Conservation (phyloP, 37 sponge, comb jelly and placozoan genomes). For the Axinella damicornis region DNA sequence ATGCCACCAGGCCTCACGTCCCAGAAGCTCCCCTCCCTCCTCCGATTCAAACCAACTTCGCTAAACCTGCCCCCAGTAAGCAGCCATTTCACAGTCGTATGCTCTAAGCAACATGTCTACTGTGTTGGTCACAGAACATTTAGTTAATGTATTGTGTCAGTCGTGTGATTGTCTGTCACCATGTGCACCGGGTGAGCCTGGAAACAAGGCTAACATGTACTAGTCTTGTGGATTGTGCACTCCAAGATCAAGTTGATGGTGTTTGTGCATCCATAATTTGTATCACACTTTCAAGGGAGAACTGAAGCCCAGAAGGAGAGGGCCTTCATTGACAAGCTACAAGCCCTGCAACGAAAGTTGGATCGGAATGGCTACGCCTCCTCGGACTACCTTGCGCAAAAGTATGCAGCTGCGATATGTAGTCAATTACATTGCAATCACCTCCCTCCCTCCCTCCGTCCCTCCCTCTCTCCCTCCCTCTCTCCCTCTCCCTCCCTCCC, state of each 20-base stretch:
- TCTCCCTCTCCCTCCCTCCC: neutral
- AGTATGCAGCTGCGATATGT: neutral
- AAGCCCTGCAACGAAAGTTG: constrained; percentile 5
- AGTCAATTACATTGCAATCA: neutral
- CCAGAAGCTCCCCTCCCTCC: neutral
- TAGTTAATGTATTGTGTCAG: too few species aligned
- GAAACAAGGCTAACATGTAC: too few species aligned
- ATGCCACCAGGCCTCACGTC: neutral
- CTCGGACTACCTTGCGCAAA: neutral
- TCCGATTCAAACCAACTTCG: neutral
- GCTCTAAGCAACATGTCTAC: too few species aligned
- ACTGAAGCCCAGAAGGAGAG: neutral
- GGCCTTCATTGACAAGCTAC: constrained; percentile 45
- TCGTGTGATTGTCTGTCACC: too few species aligned
- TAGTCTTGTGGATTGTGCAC: too few species aligned
- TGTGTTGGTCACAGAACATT: too few species aligned
- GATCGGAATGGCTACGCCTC: constrained; percentile 31
- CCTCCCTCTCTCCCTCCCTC: constrained; percentile 1
- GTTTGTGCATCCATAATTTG: too few species aligned
- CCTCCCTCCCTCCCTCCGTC: neutral
- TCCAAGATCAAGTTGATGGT: too few species aligned
- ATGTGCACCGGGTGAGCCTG: too few species aligned
- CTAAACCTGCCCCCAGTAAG: too few species aligned
- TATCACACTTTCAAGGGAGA: too few species aligned
- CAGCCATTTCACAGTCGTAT: too few species aligned